These are phyloP conservation scores for Pomatostomus ruficeps DNA, from an alignment of 2,113 vertebrate species.

Conservation along the genomic window DNA sequence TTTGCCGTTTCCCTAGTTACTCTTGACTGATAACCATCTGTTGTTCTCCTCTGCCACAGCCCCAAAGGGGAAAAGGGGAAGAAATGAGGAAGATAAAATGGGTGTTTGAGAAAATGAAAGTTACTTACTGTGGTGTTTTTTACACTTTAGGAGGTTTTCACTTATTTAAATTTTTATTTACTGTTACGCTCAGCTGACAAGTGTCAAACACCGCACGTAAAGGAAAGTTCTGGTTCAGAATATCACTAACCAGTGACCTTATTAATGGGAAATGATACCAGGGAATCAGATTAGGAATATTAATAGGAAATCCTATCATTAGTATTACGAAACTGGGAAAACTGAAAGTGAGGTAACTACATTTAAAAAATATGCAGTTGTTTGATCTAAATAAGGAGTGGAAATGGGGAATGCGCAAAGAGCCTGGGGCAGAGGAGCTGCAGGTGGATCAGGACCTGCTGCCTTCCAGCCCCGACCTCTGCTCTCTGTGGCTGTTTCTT, in stretches of 20 bases:
- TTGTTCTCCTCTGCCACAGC: conserved; percentile 58
- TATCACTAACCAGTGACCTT: neutral
- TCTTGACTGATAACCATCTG: conserved; percentile 75
- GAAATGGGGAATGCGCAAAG: neutral
- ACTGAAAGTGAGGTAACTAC: neutral
- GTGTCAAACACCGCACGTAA: neutral
- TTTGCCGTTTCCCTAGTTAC: conserved; percentile 78
- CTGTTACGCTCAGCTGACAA: neutral
- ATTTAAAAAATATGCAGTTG: accelerated
- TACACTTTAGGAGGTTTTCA: neutral
- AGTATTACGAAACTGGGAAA: neutral
- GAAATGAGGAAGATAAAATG: conserved; percentile 27
- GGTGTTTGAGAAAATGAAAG: conserved; percentile 38
- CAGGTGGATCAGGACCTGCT: neutral
- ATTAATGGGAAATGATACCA: neutral
- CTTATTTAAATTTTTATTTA: neutral
- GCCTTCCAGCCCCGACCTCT: neutral
- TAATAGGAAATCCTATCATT: neutral
- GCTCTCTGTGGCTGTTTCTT: neutral
- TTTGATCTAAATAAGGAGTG: neutral
- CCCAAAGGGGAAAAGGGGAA: conserved; percentile 42
- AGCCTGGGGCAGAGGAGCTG: accelerated
- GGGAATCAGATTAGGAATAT: neutral
- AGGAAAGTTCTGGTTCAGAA: neutral
- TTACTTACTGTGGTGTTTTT: neutral